A percentile compares a stretch with the other conserved stretches of the same genome.
Conservation (phyloP, 2,888 invertebrate genomes). For the Pemphredon lugubris region DNA sequence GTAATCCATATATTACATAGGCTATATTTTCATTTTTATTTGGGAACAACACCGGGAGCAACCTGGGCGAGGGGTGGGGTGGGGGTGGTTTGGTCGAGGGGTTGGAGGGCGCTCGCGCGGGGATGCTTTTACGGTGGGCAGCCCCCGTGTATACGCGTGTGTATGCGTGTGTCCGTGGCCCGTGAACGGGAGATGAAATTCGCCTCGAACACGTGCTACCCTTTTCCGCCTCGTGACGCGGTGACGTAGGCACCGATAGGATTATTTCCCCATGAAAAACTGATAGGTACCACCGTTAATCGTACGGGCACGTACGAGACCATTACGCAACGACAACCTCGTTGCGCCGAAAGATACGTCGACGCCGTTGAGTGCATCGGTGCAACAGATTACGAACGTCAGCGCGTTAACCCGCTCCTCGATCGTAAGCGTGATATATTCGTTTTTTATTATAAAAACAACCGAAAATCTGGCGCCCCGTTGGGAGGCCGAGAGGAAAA, state of each 20-base stretch:
- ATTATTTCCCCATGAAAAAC: conserved; percentile 70
- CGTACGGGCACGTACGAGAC: conserved; percentile 58
- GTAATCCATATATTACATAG: conserved; percentile 59
- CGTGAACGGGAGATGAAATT: conserved; percentile 55
- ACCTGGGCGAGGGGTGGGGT: conserved; percentile 19
- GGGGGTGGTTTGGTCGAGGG: conserved; percentile 14
- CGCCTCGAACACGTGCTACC: conserved; percentile 57
- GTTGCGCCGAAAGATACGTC: conserved; percentile 31
- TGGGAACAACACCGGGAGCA: conserved; percentile 30
- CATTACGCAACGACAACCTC: conserved; percentile 63
- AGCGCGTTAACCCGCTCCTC: conserved; percentile 25
- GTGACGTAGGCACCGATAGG: conserved; percentile 59
- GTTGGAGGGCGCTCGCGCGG: not conserved
- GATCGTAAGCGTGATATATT: conserved; percentile 26
- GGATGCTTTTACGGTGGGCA: conserved; percentile 30
- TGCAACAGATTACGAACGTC: conserved; percentile 29
- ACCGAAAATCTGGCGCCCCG: conserved; percentile 16
- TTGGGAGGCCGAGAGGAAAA: conserved; percentile 6
- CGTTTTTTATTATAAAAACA: conserved; percentile 36
- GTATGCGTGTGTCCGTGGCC: conserved; percentile 5
- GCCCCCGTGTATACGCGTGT: not conserved
- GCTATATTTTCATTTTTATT: conserved; percentile 60
- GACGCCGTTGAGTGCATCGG: conserved; percentile 1
- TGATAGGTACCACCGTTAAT: conserved; percentile 69
- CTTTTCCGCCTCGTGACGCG: conserved; percentile 61